A percentile compares a stretch with the other conserved stretches of the same genome.
These are phyloP conservation scores for Dipodomys stephensi DNA, from an alignment of 2,113 vertebrate genomes.

Conservation along the genomic window DNA sequence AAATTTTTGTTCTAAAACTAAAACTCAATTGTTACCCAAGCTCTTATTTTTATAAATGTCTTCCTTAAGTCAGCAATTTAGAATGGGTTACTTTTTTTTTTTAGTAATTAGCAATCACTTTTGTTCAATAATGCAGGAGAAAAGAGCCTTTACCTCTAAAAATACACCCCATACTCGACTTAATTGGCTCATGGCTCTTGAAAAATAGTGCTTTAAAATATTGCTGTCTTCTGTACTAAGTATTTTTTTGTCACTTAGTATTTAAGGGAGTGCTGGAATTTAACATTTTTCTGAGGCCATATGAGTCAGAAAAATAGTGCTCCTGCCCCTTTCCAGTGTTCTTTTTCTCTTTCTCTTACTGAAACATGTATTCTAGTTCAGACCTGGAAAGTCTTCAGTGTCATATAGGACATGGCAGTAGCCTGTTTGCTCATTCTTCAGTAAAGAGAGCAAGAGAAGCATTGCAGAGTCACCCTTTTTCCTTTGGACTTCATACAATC, in stretches of 20 bases:
- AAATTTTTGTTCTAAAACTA: neutral
- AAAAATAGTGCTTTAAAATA: constrained; percentile 7
- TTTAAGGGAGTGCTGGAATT: neutral
- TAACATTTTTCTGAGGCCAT: neutral
- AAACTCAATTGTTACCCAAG: neutral
- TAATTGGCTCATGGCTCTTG: neutral
- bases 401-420: neutral
- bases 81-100: neutral
- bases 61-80: neutral
- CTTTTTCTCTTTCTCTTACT: neutral
- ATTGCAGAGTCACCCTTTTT: neutral
- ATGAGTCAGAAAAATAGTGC: neutral
- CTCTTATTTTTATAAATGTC: neutral
- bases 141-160: neutral
- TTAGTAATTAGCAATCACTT: neutral
- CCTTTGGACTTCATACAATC: neutral
- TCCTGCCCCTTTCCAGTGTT: neutral
- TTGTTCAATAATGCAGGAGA: neutral
- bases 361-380: neutral
- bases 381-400: neutral
- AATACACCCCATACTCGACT: neutral
- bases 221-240: neutral
- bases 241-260: neutral
- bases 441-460: neutral
- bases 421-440: neutral